phyloP scores from a whole-genome alignment of 30 jellyfish, hydroid and myxozoan genomes.

The Phacellophora camtschatica region DNA sequence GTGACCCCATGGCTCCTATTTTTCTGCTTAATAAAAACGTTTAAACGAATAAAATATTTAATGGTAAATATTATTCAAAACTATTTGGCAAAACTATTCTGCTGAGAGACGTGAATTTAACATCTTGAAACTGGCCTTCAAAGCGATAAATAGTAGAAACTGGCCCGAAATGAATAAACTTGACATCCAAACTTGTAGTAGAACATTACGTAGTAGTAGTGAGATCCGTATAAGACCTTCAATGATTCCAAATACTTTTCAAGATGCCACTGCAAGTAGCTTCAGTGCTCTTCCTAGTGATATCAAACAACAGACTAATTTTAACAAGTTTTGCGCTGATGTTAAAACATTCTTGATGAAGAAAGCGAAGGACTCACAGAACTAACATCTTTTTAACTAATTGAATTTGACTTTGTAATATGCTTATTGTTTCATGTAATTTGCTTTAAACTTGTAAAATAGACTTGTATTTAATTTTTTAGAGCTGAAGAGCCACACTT shows the following conservation, averaged over 20 bases:
- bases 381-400: neutral
- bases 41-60: no score
- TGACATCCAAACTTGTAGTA: conserved; percentile 10
- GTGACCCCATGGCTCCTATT: no score
- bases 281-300: conserved; percentile 5
- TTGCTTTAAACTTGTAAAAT: neutral
- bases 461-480: neutral
- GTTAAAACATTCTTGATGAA: no score
- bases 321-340: conserved; percentile 10
- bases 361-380: no score
- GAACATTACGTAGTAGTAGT: conserved; percentile 8
- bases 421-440: neutral
- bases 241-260: no score
- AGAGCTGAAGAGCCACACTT: conserved; percentile 49
- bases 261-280: conserved; percentile 35
- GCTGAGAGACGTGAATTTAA: neutral
- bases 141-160: conserved; percentile 15
- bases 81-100: no score
- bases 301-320: neutral
- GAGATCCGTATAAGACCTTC: conserved; percentile 7
- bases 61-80: no score
- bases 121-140: conserved; percentile 17
- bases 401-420: neutral
- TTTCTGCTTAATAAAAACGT: no score
- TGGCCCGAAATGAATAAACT: conserved; percentile 26